Evolutionary conservation across 37 sponge, comb jelly and placozoan genomes (phyloP), one percentile per base, ranked within the genome.

Genomic region (Bolinopsis microptera): DNA sequence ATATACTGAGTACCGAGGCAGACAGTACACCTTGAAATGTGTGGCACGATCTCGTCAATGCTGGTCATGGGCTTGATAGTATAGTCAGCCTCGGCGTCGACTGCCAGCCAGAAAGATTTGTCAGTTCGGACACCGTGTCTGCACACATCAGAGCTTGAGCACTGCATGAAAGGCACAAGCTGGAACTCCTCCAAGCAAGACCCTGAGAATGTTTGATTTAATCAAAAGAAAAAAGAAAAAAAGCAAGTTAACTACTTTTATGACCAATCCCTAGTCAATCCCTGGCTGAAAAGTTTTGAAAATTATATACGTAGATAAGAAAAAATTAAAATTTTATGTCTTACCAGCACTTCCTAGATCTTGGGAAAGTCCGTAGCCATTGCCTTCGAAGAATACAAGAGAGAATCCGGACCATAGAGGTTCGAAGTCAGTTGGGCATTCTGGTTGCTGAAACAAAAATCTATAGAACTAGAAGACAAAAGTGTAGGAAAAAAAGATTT

Each of bases 261-360:
- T n/a, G n/a, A n/a, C n/a, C n/a, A n/a, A n/a, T n/a, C n/a, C n/a
- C n/a, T n/a, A n/a, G n/a, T n/a, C n/a, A n/a, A n/a, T n/a, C n/a
- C n/a, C n/a, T n/a, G n/a, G n/a, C n/a, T n/a, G n/a, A n/a, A n/a
- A n/a, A n/a, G n/a, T n/a, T n/a, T n/a, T n/a, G n/a, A n/a, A n/a
- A n/a, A n/a, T n/a, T n/a, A n/a, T n/a, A n/a, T n/a, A n/a, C n/a
- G n/a, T n/a, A n/a, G n/a, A n/a, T n/a, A n/a, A n/a, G n/a, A n/a
- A n/a, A n/a, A n/a, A n/a, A n/a, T n/a, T n/a, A n/a, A n/a, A n/a
- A n/a, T n/a, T n/a, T n/a, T n/a, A 48, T 13, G 5, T 48, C 61
- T 70, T 22, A 92, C 92, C 69, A 61, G 69, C 69, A 67, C 68
- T 30, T 31, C 92, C 92, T 68, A 92, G 92, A 92, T 92, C 92